Conservation (phyloP, 1,140 invertebrate genomes). For the Bilobella aurantiaca region DNA sequence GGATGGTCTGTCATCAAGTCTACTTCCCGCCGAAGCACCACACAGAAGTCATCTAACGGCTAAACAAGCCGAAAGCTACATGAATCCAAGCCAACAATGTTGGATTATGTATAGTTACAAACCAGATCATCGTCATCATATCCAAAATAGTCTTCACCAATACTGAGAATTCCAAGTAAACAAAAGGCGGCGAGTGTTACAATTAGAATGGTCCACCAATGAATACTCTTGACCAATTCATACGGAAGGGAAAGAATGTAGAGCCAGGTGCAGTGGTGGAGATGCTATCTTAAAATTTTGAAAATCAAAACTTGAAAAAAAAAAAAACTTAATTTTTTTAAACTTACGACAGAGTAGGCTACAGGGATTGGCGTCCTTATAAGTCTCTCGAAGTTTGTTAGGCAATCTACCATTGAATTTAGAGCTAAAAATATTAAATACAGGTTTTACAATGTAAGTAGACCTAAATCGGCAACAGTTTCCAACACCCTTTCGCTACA, state of each 20-base stretch:
- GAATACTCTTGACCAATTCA: neutral
- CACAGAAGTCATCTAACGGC: constrained; percentile 16
- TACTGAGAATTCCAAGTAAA: constrained; percentile 12
- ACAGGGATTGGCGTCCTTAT: constrained; percentile 18
- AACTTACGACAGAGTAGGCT: constrained; percentile 13
- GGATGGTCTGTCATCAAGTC: neutral
- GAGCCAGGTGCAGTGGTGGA: constrained; percentile 17
- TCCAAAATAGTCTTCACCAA: constrained; percentile 16
- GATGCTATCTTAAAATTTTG: too few species aligned
- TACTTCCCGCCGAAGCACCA: constrained; percentile 10
- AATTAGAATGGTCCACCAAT: constrained; percentile 11
- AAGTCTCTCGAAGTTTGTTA: constrained; percentile 17
- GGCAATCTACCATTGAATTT: constrained; percentile 19
- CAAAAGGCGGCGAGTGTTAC: neutral
- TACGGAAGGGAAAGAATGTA: constrained; percentile 6
- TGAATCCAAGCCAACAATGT: neutral
- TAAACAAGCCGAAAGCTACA: neutral
- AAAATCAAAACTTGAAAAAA: too few species aligned
- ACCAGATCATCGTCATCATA: constrained; percentile 15
- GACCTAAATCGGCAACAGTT: too few species aligned
- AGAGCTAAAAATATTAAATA: neutral
- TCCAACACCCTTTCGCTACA: too few species aligned
- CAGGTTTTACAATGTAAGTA: neutral
- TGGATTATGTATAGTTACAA: neutral
- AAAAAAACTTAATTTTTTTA: too few species aligned